Base-by-base conservation (phyloP, 2,113 vertebrate species). In the Pachyramphus minor region DNA sequence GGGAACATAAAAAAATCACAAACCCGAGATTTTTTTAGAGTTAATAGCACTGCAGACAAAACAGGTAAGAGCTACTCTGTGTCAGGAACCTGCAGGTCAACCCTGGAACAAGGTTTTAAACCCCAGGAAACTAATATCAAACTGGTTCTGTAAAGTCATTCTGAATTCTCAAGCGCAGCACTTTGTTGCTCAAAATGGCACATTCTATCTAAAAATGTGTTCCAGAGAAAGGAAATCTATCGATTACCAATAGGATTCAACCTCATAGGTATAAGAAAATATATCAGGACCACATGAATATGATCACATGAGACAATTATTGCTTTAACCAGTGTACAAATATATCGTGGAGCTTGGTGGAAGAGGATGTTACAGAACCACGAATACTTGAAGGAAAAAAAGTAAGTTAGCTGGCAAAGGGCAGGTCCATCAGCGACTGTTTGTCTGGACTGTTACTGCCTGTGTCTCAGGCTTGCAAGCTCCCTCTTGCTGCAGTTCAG, bases 61-160 rank as follows among this genome's bases (percentile, higher is more conserved):
- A 31, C 5, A 16, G 11, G 0, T 39, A 19, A 31, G 30, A 66
- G 12, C 27, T 53, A 2, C 20, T 52, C 42, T 3, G 2, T 44
- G 17, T 23, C 19, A 13, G 42, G 45, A 64, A 9, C 17, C 35
- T 35, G 49, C 53, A 18, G 30, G 45, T 28, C 52, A 44, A 3
- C 16, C 8, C 6, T 22, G 35, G 27, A 39, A 55, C 12, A 42
- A 31, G 12, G 14, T 9, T 56, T 35, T n/a, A 35, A 31, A 22
- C 31, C 15, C 56, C 24, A 7, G 19, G 30, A 8, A 5, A 14
- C 14, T 53, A 5, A 67, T 72, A 8, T 72, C 73, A 30, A 63
- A 18, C 9, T 7, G 1, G 5, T 39, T 50, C 6, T n/a, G 12
- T 45, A 14, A 56, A 87, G 19, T 82, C 27, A 50, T 64, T 66